Percentiles rank a stretch among this genome's conserved stretches.
Evolutionary conservation across 2,113 vertebrate species (phyloP).

Genomic region (Hucho hucho): DNA sequence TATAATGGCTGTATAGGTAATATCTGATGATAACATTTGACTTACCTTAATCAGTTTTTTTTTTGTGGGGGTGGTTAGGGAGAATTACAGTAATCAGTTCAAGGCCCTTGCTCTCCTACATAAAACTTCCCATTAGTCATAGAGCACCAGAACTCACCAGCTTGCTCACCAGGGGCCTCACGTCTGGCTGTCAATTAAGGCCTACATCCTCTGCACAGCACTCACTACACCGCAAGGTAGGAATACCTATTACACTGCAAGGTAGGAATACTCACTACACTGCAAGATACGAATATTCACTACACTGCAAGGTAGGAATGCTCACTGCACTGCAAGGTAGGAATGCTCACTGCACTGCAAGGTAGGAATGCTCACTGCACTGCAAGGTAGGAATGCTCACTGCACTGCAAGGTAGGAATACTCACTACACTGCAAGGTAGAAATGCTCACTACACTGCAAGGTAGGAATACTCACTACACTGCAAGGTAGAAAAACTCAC

Average conservation of each 20-base stretch:
- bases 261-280: no score
- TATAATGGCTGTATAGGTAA: slow-evolving; percentile 91
- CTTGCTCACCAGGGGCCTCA: slow-evolving; percentile 82
- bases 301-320: no score
- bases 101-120: slow-evolving; percentile 76
- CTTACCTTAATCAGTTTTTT: slow-evolving; percentile 85
- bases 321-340: no score
- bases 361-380: no score
- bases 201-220: slow-evolving; percentile 38
- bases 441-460: no score
- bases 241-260: no score
- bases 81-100: slow-evolving; percentile 91
- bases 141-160: slow-evolving; percentile 83
- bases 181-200: slow-evolving; percentile 85
- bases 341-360: no score
- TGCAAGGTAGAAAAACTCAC: slow-evolving; percentile 72
- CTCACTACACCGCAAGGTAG: slow-evolving; percentile 65
- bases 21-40: slow-evolving; percentile 91
- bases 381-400: no score
- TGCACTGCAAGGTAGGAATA: no score
- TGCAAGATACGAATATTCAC: no score
- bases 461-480: slow-evolving; percentile 72
- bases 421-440: no score
- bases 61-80: neutral
- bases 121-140: slow-evolving; percentile 94